Conservation (phyloP, 2,113 vertebrate species). For the Garra rufa region DNA sequence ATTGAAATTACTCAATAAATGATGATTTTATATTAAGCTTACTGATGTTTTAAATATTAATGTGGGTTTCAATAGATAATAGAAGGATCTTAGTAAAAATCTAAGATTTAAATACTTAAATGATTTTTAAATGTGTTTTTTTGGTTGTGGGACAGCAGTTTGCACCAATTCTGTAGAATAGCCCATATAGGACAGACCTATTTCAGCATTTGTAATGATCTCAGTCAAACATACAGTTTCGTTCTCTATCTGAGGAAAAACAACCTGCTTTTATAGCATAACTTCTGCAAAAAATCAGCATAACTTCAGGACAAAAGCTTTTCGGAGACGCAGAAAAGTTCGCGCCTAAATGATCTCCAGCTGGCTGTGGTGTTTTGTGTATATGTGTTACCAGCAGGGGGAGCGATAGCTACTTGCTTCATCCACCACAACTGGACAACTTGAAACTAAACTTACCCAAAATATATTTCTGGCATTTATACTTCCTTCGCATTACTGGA, state of each 20-base stretch:
- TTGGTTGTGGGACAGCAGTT: too few species aligned
- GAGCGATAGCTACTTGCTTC: background rate
- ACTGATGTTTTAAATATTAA: too few species aligned
- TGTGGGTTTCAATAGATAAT: too few species aligned
- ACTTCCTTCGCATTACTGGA: background rate
- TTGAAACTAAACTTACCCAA: background rate
- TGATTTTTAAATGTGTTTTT: too few species aligned
- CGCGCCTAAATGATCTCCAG: background rate
- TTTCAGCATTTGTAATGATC: conserved; percentile 1
- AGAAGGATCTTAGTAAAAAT: too few species aligned
- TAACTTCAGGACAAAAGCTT: background rate
- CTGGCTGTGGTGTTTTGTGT: background rate
- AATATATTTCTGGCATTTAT: background rate
- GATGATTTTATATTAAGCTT: too few species aligned
- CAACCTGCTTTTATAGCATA: background rate
- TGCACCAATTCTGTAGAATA: too few species aligned
- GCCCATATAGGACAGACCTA: background rate
- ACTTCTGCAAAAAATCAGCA: background rate
- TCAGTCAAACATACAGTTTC: background rate
- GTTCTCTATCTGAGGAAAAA: background rate
- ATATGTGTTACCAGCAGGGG: background rate
- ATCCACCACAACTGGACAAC: background rate
- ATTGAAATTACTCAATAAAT: too few species aligned
- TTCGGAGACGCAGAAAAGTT: background rate
- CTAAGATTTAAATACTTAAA: too few species aligned